phyloP scores from a whole-genome alignment of 2,797 vertebrate species.

The Cyclura pinguis region DNA sequence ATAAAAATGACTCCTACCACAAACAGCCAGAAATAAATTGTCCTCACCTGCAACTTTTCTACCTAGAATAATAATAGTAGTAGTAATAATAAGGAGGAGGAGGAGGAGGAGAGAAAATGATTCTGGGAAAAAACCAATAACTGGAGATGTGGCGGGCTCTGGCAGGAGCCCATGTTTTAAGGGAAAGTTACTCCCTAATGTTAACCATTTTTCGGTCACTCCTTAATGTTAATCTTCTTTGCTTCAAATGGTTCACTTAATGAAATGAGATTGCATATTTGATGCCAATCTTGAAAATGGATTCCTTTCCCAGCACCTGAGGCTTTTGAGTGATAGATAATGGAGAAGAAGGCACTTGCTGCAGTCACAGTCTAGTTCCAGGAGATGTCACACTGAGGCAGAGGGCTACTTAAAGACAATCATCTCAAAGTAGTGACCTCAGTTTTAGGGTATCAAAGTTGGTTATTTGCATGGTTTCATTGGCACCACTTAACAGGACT shows the following conservation, averaged over 20 bases:
- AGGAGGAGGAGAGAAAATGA: background rate
- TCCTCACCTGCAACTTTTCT: slow-evolving; percentile 43
- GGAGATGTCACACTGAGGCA: background rate
- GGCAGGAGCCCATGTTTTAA: background rate
- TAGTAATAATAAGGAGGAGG: too few species aligned
- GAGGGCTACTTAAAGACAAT: background rate
- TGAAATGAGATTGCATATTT: background rate
- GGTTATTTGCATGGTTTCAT: background rate
- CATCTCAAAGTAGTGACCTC: background rate
- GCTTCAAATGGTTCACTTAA: background rate
- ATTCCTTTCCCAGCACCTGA: background rate
- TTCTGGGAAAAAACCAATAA: background rate
- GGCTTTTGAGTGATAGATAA: background rate
- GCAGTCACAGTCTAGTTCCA: background rate
- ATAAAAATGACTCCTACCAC: slow-evolving; percentile 20
- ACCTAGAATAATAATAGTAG: background rate
- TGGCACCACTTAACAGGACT: background rate
- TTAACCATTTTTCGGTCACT: background rate
- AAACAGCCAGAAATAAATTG: slow-evolving; percentile 43
- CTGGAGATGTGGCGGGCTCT: too few species aligned
- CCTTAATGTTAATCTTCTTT: background rate
- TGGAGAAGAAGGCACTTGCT: background rate
- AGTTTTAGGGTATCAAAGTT: background rate
- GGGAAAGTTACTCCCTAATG: background rate
- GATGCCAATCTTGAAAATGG: background rate